A percentile compares a stretch with the other conserved stretches of the same genome.
Conservation (phyloP, 2,113 vertebrate genomes). For the Parus major region DNA sequence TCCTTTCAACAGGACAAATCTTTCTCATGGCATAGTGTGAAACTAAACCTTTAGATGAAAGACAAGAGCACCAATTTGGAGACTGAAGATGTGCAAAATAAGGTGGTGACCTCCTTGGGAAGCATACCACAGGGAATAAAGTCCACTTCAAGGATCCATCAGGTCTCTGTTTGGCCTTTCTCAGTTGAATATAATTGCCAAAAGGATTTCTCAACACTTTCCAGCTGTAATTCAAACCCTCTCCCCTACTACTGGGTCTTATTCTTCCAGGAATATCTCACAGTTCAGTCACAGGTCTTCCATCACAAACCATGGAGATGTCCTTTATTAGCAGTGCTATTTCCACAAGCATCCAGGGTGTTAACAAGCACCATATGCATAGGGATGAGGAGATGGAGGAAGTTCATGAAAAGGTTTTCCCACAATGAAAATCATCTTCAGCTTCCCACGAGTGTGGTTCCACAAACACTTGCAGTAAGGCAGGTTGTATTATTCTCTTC, state of each 20-base stretch:
- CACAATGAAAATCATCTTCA: neutral
- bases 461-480: neutral
- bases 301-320: neutral
- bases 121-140: neutral
- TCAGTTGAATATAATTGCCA: neutral
- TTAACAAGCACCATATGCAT: neutral
- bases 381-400: neutral
- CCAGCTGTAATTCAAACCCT: neutral
- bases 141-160: neutral
- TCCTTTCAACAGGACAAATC: neutral
- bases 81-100: neutral
- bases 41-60: neutral
- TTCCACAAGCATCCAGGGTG: neutral
- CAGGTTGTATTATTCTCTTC: conserved; percentile 24
- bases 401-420: neutral
- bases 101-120: neutral
- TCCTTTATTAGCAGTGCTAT: neutral
- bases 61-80: neutral
- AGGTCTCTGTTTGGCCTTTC: neutral
- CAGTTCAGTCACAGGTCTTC: neutral
- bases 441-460: conserved; percentile 15
- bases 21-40: neutral
- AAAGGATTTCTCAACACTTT: neutral
- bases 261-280: neutral
- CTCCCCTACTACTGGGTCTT: neutral